These are phyloP conservation scores for Drosophila dunni DNA, from an alignment of 1,140 invertebrate species.

Conservation along the genomic window DNA sequence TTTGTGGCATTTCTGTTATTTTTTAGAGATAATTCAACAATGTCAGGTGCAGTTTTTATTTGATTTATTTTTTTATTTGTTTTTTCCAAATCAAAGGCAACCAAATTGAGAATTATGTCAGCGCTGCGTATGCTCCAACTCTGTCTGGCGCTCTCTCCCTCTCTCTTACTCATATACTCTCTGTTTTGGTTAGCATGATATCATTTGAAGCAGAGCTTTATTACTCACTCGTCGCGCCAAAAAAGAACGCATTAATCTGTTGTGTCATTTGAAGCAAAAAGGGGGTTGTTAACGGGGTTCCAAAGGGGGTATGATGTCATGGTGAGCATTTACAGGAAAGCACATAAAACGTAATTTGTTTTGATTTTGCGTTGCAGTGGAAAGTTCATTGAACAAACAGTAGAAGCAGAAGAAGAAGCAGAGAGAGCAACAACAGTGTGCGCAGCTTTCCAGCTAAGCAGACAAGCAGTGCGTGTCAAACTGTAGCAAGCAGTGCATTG, in stretches of 20 bases:
- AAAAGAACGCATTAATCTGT: constrained; percentile 39
- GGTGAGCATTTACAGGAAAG: constrained; percentile 12
- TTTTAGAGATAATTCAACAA: constrained; percentile 38
- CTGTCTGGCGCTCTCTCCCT: not conserved
- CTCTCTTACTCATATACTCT: not conserved
- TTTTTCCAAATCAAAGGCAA: not conserved
- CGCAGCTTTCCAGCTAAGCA: constrained; percentile 10
- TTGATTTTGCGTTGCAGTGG: constrained; percentile 46
- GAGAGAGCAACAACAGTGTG: not conserved
- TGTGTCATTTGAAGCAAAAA: not conserved
- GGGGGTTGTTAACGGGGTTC: constrained; percentile 3
- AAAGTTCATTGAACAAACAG: constrained; percentile 25
- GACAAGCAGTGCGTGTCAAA: constrained; percentile 19
- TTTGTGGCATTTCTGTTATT: constrained; percentile 9
- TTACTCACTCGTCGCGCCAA: constrained; percentile 70
- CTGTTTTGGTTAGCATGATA: constrained; percentile 57
- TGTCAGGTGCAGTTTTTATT: constrained; percentile 69
- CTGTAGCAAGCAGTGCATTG: constrained; percentile 55
- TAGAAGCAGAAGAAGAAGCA: not conserved
- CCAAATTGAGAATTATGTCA: constrained; percentile 66
- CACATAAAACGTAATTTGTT: constrained; percentile 36
- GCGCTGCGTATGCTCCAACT: constrained; percentile 16
- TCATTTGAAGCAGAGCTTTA: constrained; percentile 78
- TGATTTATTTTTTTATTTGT: constrained; percentile 35
- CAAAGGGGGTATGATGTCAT: constrained; percentile 41